Percentiles rank a stretch among this genome's conserved stretches.
These are phyloP conservation scores for Microhierax caerulescens DNA, from an alignment of 2,797 vertebrate genomes.

Conservation along the genomic window DNA sequence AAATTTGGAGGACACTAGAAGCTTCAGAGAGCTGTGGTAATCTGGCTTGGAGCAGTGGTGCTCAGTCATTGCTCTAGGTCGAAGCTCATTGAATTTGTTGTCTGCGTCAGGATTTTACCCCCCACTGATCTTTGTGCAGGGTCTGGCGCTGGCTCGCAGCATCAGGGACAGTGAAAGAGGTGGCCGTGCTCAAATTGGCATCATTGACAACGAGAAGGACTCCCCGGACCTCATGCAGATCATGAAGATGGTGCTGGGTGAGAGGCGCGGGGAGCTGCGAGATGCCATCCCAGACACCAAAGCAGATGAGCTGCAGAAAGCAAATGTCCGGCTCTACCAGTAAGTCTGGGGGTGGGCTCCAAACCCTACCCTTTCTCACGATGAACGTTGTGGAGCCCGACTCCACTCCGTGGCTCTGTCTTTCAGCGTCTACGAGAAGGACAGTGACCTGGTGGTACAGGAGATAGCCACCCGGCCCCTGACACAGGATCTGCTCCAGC, in stretches of 20 bases:
- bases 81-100: neutral
- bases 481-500: conserved; percentile 85
- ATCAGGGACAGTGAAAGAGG: conserved; percentile 89
- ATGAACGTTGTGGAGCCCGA: fast-evolving
- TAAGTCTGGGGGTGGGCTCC: conserved; percentile 38
- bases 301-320: conserved; percentile 71
- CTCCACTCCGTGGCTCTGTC: neutral
- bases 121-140: neutral
- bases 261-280: conserved; percentile 69
- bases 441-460: conserved; percentile 84
- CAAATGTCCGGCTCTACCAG: conserved; percentile 86
- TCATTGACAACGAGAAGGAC: conserved; percentile 80
- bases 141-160: conserved; percentile 80
- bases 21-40: neutral
- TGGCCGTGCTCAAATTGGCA: conserved; percentile 83
- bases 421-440: conserved; percentile 84
- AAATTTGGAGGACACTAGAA: neutral
- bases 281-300: conserved; percentile 67
- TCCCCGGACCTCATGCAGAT: conserved; percentile 85
- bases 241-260: conserved; percentile 84
- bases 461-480: conserved; percentile 88
- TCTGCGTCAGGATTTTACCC: neutral
- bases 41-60: neutral
- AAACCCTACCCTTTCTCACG: fast-evolving
- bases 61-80: neutral